Conservation (phyloP, 2,888 invertebrate genomes). For the Melanostoma scalare region DNA sequence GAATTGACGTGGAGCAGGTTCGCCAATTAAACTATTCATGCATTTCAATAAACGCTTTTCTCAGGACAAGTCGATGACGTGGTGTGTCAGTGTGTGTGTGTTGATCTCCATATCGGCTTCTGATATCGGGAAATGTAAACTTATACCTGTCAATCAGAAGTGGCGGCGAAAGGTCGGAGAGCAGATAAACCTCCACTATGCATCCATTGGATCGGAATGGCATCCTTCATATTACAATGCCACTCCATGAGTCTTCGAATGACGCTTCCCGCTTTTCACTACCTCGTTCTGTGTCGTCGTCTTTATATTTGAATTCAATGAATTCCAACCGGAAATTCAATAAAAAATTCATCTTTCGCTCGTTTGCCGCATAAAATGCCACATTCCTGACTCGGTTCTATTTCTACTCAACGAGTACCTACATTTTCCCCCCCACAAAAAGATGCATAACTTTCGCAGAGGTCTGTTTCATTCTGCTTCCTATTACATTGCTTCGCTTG, state of each 20-base stretch:
- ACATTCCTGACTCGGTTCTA: constrained; percentile 49
- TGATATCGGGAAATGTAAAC: constrained; percentile 51
- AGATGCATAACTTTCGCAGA: constrained; percentile 41
- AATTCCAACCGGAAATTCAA: constrained; percentile 70
- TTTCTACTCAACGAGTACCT: neutral
- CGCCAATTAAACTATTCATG: constrained; percentile 68
- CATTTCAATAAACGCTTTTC: constrained; percentile 47
- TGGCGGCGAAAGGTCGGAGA: constrained; percentile 8
- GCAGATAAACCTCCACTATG: constrained; percentile 31
- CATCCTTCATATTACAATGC: constrained; percentile 46
- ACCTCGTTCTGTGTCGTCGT: neutral
- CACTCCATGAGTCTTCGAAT: constrained; percentile 34
- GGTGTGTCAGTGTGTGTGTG: constrained; percentile 20
- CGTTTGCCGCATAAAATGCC: constrained; percentile 64
- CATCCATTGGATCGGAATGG: constrained; percentile 43
- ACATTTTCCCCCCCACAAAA: neutral
- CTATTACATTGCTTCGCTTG: constrained; percentile 22
- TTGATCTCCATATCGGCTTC: constrained; percentile 52
- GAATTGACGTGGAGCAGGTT: constrained; percentile 38
- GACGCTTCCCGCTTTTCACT: constrained; percentile 27
- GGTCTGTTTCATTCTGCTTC: constrained; percentile 2
- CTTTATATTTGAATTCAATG: constrained; percentile 61
- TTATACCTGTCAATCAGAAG: constrained; percentile 66
- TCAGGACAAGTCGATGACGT: constrained; percentile 9
- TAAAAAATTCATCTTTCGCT: constrained; percentile 63